Evolutionary conservation across 2,113 vertebrate genomes (phyloP).

Genomic region (Neotoma lepida): DNA sequence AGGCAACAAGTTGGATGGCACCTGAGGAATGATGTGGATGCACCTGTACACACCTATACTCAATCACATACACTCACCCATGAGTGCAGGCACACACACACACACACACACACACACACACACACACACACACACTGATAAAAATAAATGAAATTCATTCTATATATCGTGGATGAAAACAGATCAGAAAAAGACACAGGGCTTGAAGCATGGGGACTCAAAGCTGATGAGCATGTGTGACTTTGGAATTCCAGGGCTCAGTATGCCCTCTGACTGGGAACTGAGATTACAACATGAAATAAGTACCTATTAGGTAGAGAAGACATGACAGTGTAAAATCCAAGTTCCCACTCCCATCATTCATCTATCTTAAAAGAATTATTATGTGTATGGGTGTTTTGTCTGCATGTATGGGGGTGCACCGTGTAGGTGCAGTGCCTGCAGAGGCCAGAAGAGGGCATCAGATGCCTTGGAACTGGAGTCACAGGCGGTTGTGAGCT

Average conservation of each 20-base stretch:
- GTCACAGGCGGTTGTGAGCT: not conserved
- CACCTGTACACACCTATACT: not conserved
- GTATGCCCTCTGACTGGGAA: not conserved
- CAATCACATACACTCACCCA: not conserved
- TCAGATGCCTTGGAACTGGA: not conserved
- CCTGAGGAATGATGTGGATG: not conserved
- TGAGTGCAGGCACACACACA: not conserved
- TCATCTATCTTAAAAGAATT: not conserved
- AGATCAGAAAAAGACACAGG: not conserved
- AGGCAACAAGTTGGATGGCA: not conserved
- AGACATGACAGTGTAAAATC: not conserved
- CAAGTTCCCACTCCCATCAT: not conserved
- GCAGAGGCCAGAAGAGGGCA: not conserved
- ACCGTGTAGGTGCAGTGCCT: not conserved
- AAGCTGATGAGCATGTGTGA: not conserved
- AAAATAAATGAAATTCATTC: not conserved
- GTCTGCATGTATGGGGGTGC: not conserved
- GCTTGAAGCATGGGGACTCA: not conserved
- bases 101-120: not conserved
- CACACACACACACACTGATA: not conserved
- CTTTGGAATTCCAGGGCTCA: not conserved
- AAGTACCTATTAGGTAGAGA: not conserved
- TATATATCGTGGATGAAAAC: not conserved
- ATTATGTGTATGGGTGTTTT: not conserved
- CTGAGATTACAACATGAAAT: not conserved